Percentiles rank a stretch among this genome's conserved stretches.
phyloP scores from a whole-genome alignment of 2,888 invertebrate genomes.

The Metopia argyrocephala region DNA sequence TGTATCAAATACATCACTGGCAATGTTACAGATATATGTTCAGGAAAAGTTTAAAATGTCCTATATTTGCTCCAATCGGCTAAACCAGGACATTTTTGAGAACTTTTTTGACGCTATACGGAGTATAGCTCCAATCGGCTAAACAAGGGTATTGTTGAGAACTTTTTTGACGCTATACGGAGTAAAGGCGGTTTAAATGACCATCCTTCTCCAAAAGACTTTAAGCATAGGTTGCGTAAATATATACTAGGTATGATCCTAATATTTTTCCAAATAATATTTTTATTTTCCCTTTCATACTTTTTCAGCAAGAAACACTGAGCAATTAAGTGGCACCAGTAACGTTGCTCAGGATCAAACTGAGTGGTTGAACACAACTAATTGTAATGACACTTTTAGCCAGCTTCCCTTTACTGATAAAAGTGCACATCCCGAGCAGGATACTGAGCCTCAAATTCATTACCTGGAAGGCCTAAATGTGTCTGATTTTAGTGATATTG shows the following conservation, averaged over 20 bases:
- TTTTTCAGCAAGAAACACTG: slow-evolving; percentile 18
- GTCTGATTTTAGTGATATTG: not conserved
- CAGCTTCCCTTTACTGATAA: no score
- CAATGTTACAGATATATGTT: no score
- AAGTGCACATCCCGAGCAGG: no score
- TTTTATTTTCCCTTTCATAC: not conserved
- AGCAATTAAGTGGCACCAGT: not conserved
- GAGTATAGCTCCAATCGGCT: slow-evolving; percentile 4
- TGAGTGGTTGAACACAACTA: not conserved
- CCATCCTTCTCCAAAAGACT: slow-evolving; percentile 26
- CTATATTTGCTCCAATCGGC: no score
- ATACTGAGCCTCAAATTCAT: not conserved
- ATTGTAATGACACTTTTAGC: not conserved
- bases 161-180: not conserved
- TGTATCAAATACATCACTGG: no score
- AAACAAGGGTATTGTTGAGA: slow-evolving; percentile 3
- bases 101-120: not conserved
- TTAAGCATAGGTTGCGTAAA: slow-evolving; percentile 33
- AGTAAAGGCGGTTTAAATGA: slow-evolving; percentile 23
- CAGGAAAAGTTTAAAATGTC: no score
- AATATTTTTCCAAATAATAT: not conserved
- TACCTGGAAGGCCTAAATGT: not conserved
- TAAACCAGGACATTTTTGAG: slow-evolving; percentile 16
- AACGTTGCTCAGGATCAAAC: not conserved
- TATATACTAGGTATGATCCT: slow-evolving; percentile 31